Evolutionary conservation across 2,113 vertebrate genomes (phyloP).

Genomic region (Phalacrocorax carbo): DNA sequence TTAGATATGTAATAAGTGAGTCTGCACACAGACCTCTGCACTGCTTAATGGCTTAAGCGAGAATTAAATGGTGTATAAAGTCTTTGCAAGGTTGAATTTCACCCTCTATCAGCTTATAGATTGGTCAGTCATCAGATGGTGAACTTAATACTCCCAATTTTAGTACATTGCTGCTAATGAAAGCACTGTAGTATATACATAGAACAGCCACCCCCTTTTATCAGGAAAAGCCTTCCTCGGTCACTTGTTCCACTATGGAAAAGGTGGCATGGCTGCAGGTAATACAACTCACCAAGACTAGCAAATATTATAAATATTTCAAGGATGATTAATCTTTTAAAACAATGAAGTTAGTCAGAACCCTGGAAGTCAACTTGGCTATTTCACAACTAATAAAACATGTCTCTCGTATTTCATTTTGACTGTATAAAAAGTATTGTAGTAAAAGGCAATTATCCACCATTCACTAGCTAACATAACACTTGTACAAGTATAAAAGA

Average conservation of each 20-base stretch:
- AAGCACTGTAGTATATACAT: neutral
- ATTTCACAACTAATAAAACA: slow-evolving; percentile 69
- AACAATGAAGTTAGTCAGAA: slow-evolving; percentile 61
- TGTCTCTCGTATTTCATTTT: slow-evolving; percentile 60
- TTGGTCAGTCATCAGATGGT: neutral
- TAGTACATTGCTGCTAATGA: neutral
- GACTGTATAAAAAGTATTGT: slow-evolving; percentile 37
- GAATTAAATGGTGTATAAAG: neutral
- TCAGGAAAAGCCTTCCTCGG: neutral
- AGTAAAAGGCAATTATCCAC: slow-evolving; percentile 58
- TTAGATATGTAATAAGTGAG: neutral
- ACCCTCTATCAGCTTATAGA: slow-evolving; percentile 34
- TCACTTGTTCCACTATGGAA: slow-evolving; percentile 1
- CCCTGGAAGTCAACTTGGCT: slow-evolving; percentile 51
- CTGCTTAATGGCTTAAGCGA: neutral
- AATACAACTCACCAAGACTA: slow-evolving; percentile 50
- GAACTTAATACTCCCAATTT: slow-evolving; percentile 25
- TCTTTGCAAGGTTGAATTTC: slow-evolving; percentile 31
- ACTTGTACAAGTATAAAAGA: slow-evolving; percentile 40
- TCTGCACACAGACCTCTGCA: neutral
- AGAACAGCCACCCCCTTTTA: neutral
- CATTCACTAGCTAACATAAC: slow-evolving; percentile 51
- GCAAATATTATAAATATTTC: slow-evolving; percentile 67
- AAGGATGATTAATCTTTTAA: slow-evolving; percentile 68
- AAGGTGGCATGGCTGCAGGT: slow-evolving; percentile 4